Evolutionary conservation across 2,888 invertebrate species (phyloP), one percentile per base, ranked within the genome.

Genomic region (Vesta saturnalis): DNA sequence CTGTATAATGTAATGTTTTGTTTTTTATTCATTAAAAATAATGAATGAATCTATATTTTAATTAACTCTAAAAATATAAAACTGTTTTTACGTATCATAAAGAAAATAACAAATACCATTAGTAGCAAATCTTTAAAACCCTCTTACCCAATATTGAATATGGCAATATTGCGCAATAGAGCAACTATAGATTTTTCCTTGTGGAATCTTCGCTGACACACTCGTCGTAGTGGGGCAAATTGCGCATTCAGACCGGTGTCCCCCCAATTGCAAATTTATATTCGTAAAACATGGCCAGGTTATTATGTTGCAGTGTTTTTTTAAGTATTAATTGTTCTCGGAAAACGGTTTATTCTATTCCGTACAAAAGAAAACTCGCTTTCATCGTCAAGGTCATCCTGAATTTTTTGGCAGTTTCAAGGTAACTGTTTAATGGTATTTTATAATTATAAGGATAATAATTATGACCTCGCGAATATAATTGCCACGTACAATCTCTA

Each of bases 241-340:
- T 82, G 82, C 82, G 83, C 82, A 82, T 82, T 82, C 81, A 77
- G 77, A 79, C 76, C 78, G 66, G 72, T 70, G 75, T 70, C 66
- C 73, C 71, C 72, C 69, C 69, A 73, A 71, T 73, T 59, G 69
- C 70, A 71, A 73, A 67, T 74, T 74, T 72, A 60, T 52, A 52
- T 52, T 52, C 12, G 52, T 19, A 52, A 52, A 52, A 47, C 47
- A 47, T 47, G 15, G 16, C 47, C 47, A n/a, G 19, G 52, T 52
- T 52, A 19, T 52, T 52, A 52, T n/a, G 19, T 56, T 56, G 14
- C 8, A 14, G 23, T 56, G 55, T 56, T 22, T 30, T 56, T 56
- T 30, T 14, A 56, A 56, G 12, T 56, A 56, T 30, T 56, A 56
- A 56, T 52, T 19, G 52, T 52, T 52, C 52, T 52, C 52, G n/a